Evolutionary conservation across 1,140 invertebrate species (phyloP).

Genomic region (Triops longicaudatus): DNA sequence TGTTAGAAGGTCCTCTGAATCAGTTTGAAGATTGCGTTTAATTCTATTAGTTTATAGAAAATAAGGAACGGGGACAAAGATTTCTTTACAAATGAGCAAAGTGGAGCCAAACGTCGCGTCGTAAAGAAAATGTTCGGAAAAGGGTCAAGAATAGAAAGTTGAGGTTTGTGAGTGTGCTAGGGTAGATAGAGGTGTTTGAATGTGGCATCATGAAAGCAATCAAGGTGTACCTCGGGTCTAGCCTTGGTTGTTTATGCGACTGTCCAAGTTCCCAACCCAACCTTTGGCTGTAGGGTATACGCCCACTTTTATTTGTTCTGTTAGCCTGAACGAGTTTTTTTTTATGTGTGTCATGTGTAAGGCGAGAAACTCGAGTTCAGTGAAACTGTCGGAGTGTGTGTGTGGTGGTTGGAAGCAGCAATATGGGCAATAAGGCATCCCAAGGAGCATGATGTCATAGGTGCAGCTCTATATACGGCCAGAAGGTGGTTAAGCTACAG

Average conservation of each 20-base stretch:
- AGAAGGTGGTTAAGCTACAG: slow-evolving; percentile 4
- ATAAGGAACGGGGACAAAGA: background rate
- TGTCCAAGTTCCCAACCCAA: background rate
- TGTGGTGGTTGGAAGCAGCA: background rate
- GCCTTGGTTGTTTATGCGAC: slow-evolving; percentile 7
- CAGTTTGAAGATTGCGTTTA: no score
- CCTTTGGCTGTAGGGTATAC: background rate
- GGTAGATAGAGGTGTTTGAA: background rate
- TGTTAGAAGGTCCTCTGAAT: no score
- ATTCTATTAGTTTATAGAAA: no score
- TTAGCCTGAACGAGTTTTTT: background rate
- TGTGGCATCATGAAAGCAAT: slow-evolving; percentile 12
- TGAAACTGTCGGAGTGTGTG: background rate
- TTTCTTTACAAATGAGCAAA: background rate
- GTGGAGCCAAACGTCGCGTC: background rate
- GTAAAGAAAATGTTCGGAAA: background rate
- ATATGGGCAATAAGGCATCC: slow-evolving; percentile 12
- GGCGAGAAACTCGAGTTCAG: background rate
- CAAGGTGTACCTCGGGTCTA: background rate
- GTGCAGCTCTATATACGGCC: slow-evolving; percentile 14
- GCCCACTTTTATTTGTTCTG: slow-evolving; percentile 8
- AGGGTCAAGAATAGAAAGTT: background rate
- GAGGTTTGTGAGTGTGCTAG: background rate
- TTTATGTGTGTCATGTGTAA: background rate
- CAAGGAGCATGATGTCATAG: slow-evolving; percentile 13